These are phyloP conservation scores for Barbus barbus DNA, from an alignment of 2,113 vertebrate genomes.

Conservation along the genomic window DNA sequence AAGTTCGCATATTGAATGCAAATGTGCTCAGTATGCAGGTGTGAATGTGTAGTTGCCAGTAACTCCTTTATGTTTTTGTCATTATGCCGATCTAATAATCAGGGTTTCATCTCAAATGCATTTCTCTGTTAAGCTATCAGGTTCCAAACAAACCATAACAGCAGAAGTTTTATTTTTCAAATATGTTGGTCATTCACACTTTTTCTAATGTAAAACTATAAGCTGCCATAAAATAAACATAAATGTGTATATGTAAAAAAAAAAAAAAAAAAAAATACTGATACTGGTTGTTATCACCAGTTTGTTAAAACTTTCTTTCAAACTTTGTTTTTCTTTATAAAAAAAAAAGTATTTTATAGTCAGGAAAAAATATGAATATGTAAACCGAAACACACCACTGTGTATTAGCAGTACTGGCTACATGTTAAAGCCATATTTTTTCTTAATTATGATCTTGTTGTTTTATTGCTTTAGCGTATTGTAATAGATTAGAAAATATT, in stretches of 20 bases:
- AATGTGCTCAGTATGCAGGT: slow-evolving; percentile 21
- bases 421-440: slow-evolving; percentile 15
- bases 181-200: slow-evolving; percentile 7
- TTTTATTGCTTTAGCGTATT: not conserved
- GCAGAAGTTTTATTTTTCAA: slow-evolving; percentile 23
- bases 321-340: slow-evolving; percentile 12
- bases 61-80: not conserved
- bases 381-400: slow-evolving; percentile 23
- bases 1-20: slow-evolving; percentile 21
- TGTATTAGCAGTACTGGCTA: slow-evolving; percentile 4
- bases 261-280: not conserved
- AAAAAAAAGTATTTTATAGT: slow-evolving; percentile 20
- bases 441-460: not conserved
- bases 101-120: slow-evolving; percentile 13
- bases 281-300: slow-evolving; percentile 13
- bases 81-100: slow-evolving; percentile 3
- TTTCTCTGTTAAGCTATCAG: not conserved
- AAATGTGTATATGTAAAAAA: not conserved
- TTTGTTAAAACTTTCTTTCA: slow-evolving; percentile 27
- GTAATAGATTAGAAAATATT: not conserved
- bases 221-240: slow-evolving; percentile 18
- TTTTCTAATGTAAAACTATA: slow-evolving; percentile 15
- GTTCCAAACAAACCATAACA: slow-evolving; percentile 9
- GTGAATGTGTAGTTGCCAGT: slow-evolving; percentile 12
- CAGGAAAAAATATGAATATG: not conserved